These are phyloP conservation scores for Sarcophaga variegata DNA, from an alignment of 2,888 invertebrate species.

Conservation along the genomic window DNA sequence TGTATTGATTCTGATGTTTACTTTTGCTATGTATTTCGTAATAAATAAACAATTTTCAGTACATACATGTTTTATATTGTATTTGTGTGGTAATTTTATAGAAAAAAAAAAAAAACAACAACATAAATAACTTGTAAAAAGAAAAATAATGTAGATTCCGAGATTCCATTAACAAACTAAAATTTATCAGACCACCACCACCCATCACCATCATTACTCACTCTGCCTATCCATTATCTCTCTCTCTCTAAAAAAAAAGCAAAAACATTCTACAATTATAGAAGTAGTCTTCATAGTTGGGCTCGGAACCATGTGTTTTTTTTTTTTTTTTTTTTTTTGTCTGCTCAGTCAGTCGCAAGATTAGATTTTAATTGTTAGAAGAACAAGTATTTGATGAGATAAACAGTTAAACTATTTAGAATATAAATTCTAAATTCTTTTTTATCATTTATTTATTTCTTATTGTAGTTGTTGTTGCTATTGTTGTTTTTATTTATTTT, in stretches of 20 bases:
- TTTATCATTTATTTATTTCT: background rate
- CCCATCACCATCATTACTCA: no score
- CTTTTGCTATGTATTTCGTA: background rate
- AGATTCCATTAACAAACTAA: no score
- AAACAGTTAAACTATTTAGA: constrained; percentile 10
- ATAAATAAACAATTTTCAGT: background rate
- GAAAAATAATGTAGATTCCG: no score
- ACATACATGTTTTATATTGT: no score
- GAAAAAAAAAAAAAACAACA: background rate
- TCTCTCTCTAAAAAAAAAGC: no score
- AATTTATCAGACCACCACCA: no score
- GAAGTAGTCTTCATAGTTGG: background rate
- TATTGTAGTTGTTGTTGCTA: background rate
- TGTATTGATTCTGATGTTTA: background rate
- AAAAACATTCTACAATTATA: background rate
- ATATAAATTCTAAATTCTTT: background rate
- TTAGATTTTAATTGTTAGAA: background rate
- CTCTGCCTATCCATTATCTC: no score
- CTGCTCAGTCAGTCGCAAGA: background rate
- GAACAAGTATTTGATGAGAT: background rate
- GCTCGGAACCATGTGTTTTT: background rate
- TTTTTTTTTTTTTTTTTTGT: background rate
- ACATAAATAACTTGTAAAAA: background rate
- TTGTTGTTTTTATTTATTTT: background rate
- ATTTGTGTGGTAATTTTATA: background rate